Base-by-base conservation (phyloP, 2,888 invertebrate genomes). In the Agriopis marginaria region DNA sequence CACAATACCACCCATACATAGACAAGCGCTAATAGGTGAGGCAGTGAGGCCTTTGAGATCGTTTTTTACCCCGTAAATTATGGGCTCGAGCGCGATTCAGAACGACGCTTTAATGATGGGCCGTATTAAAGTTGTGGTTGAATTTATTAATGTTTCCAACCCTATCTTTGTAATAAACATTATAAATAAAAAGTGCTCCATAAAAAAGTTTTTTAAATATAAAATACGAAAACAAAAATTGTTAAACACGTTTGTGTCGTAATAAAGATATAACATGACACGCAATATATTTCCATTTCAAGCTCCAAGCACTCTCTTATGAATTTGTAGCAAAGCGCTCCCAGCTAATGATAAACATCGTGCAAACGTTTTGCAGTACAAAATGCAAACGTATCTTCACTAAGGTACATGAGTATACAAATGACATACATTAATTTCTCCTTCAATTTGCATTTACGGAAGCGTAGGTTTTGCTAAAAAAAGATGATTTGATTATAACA, bases 1-100 rank as follows among this genome's bases (percentile, higher is more conserved):
- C 92, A 93, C 89, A 93, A 93, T 91, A 86, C 89, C 85, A 74
- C 86, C 84, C 86, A 88, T 86, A 86, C 86, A 88, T 83, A 77
- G 81, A 74, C 79, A 82, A 85, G 82, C 82, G 82, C 86, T 89
- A 90, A 90, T 90, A 89, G 89, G 85, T 80, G 83, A 87, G 86
- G 81, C 85, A 80, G 32, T 3, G 2, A 32, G 84, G 81, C 66
- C 79, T 81, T 78, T 75, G 84, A 69, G 63, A 79, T 81, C 79
- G 84, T 81, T 81, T 86, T 84, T 85, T 56, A 76, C 75, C 73
- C 63, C 71, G 62, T 64, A 74, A 75, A 75, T 75, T 75, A 77
- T 73, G 71, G 74, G 73, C 71, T 66, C 58, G 73, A 69, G 70
- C 72, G 73, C 65, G 70, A 63, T 70, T 61, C 65, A 69, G 69